Percentiles rank a stretch among this genome's conserved stretches.
Conservation (phyloP, 2,888 invertebrate species). For the Agriopis aurantiaria region DNA sequence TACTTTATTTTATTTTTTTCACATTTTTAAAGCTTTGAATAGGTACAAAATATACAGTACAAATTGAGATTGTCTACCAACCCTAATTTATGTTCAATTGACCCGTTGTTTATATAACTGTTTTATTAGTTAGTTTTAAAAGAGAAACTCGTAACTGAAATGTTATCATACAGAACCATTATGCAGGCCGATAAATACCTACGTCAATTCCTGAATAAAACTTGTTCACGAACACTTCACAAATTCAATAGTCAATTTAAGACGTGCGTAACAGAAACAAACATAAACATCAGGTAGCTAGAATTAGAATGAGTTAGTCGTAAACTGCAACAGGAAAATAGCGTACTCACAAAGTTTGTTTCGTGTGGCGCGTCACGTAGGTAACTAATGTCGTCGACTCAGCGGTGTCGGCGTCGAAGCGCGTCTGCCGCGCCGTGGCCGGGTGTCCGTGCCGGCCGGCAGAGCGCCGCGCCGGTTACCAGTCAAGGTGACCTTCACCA, state of each 20-base stretch:
- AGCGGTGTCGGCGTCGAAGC: conserved; percentile 34
- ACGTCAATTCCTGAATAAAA: neutral
- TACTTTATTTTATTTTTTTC: no score
- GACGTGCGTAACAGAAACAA: neutral
- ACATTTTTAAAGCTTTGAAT: no score
- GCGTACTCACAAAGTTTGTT: conserved; percentile 39
- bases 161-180: conserved; percentile 4
- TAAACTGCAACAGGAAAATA: conserved; percentile 19
- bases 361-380: conserved; percentile 65
- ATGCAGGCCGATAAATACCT: no score
- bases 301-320: conserved; percentile 1
- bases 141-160: neutral
- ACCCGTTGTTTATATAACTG: neutral
- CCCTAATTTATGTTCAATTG: neutral
- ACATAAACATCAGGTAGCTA: neutral
- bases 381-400: conserved; percentile 11
- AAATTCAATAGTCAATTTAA: neutral
- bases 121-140: neutral
- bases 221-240: neutral
- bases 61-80: neutral
- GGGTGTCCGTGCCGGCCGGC: conserved; percentile 32
- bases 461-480: conserved; percentile 33
- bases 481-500: conserved; percentile 80
- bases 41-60: neutral
- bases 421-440: conserved; percentile 39